A percentile compares a stretch with the other conserved stretches of the same genome.
Evolutionary conservation across 2,888 invertebrate genomes (phyloP).

Genomic region (Leistus spinibarbis): DNA sequence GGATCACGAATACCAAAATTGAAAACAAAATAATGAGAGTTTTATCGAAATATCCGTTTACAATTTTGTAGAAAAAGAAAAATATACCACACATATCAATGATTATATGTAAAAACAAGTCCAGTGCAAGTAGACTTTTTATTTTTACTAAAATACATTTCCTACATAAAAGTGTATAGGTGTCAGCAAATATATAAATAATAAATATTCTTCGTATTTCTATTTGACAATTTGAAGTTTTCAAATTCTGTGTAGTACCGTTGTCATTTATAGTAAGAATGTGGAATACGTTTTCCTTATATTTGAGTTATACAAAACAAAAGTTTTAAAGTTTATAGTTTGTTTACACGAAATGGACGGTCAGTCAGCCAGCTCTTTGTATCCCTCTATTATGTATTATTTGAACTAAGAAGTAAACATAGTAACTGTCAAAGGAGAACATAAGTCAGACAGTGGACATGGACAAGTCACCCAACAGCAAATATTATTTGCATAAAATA

Average conservation of each 20-base stretch:
- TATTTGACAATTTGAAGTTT: neutral
- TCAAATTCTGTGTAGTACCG: neutral
- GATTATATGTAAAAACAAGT: no score
- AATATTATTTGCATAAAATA: no score
- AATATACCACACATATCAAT: no score
- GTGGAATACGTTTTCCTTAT: neutral
- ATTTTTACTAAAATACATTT: no score
- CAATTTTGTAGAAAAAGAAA: no score
- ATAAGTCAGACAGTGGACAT: neutral
- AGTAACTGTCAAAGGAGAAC: neutral
- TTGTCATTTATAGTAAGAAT: neutral
- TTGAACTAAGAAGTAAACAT: neutral
- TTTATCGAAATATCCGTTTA: no score
- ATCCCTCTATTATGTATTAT: neutral
- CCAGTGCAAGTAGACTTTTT: no score
- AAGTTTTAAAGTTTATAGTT: neutral
- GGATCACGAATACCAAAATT: no score
- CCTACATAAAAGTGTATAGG: no score
- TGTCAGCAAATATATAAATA: no score
- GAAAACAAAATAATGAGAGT: no score
- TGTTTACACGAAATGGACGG: neutral
- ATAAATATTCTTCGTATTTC: no score
- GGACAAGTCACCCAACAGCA: neutral
- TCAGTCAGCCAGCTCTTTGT: neutral
- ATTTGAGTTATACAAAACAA: neutral